Evolutionary conservation across 2,888 invertebrate species (phyloP).

Genomic region (Ichneumoninae sp.): DNA sequence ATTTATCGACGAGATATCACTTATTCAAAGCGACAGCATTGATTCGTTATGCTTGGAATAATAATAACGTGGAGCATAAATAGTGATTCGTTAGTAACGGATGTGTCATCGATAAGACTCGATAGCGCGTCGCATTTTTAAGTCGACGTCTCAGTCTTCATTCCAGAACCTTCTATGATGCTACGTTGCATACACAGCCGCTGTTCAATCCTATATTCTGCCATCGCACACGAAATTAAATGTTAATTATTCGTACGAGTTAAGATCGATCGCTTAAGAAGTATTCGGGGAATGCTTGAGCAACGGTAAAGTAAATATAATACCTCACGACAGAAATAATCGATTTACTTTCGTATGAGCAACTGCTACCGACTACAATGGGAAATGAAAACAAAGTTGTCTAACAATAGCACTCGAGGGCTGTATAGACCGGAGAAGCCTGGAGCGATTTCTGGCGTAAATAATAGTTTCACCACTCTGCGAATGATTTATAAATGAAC

Average conservation of each 20-base stretch:
- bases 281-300: not conserved
- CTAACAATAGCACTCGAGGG: not conserved
- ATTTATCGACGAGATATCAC: not conserved
- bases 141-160: not conserved
- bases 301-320: not conserved
- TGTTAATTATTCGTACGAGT: not conserved
- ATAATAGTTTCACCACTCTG: not conserved
- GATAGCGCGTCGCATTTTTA: not conserved
- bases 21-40: not conserved
- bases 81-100: not conserved
- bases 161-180: slow-evolving; percentile 25
- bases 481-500: not conserved
- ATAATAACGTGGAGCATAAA: slow-evolving; percentile 20
- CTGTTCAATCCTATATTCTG: not conserved
- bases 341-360: not conserved
- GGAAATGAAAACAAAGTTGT: not conserved
- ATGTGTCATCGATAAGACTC: slow-evolving; percentile 38
- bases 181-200: not conserved
- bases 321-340: not conserved
- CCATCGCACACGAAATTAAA: not conserved
- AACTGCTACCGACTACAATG: not conserved
- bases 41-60: not conserved
- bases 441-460: not conserved
- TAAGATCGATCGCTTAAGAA: not conserved
- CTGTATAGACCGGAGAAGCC: not conserved